Evolutionary conservation across 2,888 invertebrate species (phyloP), one percentile per base, ranked within the genome.

Genomic region (Troides aeacus): DNA sequence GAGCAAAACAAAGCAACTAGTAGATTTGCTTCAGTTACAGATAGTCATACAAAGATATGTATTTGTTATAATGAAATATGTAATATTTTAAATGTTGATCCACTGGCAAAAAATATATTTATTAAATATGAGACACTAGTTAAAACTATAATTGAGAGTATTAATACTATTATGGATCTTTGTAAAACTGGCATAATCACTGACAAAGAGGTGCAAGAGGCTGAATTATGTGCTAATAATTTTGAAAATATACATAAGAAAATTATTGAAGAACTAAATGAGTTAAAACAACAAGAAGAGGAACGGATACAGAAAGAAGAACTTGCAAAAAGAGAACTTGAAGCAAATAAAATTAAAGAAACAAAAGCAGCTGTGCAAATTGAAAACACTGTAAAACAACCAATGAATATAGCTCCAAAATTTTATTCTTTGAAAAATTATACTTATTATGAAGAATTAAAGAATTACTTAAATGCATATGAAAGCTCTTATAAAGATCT

Each of bases 401-500:
- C 75, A 71, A 74, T 78, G 72, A 74, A 74, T 73, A 50, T 72
- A 76, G 79, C 74, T 79, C 87, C 90, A 39, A 75, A 94, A 83
- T 89, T 94, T 93, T 79, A 94, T 92, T 90, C 92, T 23, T 64
- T 75, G 50, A 84, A 79, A 74, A 92, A 90, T 57, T 91, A 95
- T 66, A 87, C 89, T 65, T 88, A 93, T 68, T 96, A 94, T 82
- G 80, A 90, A 62, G 90, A 94, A 69, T 92, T 95, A 0, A 92
- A 93, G 79, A 86, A 88, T 2, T 94, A 94, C 76, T 88, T 95
- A 66, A 88, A 93, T 23, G 86, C 92, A 64, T 95, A 95, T 86
- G 93, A 94, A 76, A 89, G 89, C 59, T 90, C 89, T 63, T 95
- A 95, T 72, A 93, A 93, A 70, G 93, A 94, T 0, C 88, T 97